Conservation (phyloP, 2,797 vertebrate species). For the Molossus molossus region DNA sequence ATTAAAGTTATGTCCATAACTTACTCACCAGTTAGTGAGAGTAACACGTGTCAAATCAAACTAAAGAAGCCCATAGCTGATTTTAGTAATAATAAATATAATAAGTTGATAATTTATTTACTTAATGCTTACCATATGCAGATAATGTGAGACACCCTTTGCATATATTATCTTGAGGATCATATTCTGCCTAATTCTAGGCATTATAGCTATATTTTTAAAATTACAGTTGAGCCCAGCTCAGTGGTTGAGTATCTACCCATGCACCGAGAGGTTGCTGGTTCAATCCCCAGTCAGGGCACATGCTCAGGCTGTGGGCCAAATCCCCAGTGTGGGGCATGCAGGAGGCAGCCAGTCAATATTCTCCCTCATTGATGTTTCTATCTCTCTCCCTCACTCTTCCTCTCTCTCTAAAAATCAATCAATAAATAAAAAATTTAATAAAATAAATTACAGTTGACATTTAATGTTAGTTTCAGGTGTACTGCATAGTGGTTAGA, state of each 20-base stretch:
- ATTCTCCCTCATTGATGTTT: too few species aligned
- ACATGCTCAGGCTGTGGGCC: too few species aligned
- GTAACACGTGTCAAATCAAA: neutral
- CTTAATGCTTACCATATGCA: neutral
- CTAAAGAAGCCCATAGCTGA: neutral
- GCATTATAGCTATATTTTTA: neutral
- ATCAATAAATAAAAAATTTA: too few species aligned
- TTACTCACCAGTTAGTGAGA: neutral
- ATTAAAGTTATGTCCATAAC: neutral
- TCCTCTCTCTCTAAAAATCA: too few species aligned
- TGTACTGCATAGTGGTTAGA: neutral
- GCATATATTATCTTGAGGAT: neutral
- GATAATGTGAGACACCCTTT: neutral
- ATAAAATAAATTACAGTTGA: neutral
- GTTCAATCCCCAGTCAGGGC: too few species aligned
- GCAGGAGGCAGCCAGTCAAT: too few species aligned
- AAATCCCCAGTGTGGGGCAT: too few species aligned
- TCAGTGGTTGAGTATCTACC: too few species aligned
- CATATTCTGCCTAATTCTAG: constrained; percentile 24
- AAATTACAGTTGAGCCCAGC: neutral
- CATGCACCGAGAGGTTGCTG: too few species aligned
- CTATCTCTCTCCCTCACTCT: too few species aligned
- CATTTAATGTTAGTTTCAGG: neutral
- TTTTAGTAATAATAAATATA: neutral
- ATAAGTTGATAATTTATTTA: neutral